Percentiles rank a stretch among this genome's conserved stretches.
Conservation (phyloP, 2,888 invertebrate species). For the Diarsia rubi region DNA sequence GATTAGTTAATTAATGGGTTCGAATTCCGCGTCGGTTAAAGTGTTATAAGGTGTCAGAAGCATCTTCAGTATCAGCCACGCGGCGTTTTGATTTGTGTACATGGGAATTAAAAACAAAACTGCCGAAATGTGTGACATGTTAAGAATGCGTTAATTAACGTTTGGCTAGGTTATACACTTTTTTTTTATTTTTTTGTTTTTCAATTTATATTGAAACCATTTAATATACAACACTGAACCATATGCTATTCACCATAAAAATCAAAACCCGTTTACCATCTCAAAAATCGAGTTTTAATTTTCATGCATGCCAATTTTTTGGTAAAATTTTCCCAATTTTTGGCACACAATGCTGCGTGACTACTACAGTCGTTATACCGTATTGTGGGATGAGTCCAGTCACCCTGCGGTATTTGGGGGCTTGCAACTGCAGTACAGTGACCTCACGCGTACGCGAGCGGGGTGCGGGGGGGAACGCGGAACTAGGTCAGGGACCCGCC, state of each 20-base stretch:
- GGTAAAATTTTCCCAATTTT: conserved; percentile 19
- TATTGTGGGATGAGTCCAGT: conserved; percentile 78
- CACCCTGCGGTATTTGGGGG: conserved; percentile 85
- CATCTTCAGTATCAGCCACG: no score
- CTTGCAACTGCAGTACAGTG: conserved; percentile 90
- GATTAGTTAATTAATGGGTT: not conserved
- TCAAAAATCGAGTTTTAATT: conserved; percentile 22
- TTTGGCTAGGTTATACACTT: not conserved
- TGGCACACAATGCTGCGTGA: conserved; percentile 39
- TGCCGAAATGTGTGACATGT: no score
- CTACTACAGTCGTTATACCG: conserved; percentile 35
- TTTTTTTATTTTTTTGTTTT: not conserved
- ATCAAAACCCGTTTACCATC: not conserved
- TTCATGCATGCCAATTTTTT: conserved; percentile 24
- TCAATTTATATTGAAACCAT: not conserved
- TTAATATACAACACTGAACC: not conserved
- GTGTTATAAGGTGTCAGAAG: no score
- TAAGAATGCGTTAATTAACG: not conserved
- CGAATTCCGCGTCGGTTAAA: no score
- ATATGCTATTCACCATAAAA: not conserved
- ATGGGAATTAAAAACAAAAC: no score
- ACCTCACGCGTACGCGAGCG: conserved; percentile 89
- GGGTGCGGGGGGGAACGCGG: conserved; percentile 66
- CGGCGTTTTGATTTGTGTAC: no score
- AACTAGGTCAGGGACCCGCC: conserved; percentile 84